phyloP scores from a whole-genome alignment of 2,888 invertebrate species.

The Endomychus coccineus region DNA sequence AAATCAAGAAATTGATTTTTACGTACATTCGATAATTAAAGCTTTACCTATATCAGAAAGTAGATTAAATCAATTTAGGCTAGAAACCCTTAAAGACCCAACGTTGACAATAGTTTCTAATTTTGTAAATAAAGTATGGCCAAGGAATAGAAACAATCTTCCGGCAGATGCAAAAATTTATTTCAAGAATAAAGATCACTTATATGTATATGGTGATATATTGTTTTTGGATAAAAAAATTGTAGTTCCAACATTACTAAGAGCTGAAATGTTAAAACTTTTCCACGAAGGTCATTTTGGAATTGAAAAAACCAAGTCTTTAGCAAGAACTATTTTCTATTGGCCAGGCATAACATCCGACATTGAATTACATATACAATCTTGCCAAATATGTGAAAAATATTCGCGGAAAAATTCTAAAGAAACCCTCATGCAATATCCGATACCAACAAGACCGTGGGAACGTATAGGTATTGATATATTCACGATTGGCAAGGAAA shows the following conservation, averaged over 20 bases:
- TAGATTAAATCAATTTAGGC: constrained; percentile 16
- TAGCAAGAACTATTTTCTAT: constrained; percentile 23
- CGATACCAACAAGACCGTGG: constrained; percentile 9
- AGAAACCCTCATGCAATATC: constrained; percentile 9
- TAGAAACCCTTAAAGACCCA: constrained; percentile 16
- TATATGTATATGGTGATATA: constrained; percentile 2
- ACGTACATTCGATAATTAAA: constrained; percentile 18
- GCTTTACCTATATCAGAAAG: constrained; percentile 21
- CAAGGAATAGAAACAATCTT: constrained; percentile 9
- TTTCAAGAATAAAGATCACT: background rate
- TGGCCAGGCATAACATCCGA: constrained; percentile 19
- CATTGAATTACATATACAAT: constrained; percentile 3
- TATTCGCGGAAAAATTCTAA: constrained; percentile 5
- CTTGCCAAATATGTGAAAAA: constrained; percentile 11
- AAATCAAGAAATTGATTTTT: constrained; percentile 16
- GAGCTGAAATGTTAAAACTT: constrained; percentile 17
- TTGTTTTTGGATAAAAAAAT: constrained; percentile 12
- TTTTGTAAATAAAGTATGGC: constrained; percentile 18
- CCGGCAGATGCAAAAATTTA: background rate
- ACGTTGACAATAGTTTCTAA: constrained; percentile 14
- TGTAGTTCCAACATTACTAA: constrained; percentile 12
- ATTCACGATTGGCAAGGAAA: constrained; percentile 15
- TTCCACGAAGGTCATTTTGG: constrained; percentile 24
- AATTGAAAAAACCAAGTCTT: constrained; percentile 23
- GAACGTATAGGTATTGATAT: constrained; percentile 10